Base-by-base conservation (phyloP, 1,140 invertebrate genomes). In the Apis cerana region DNA sequence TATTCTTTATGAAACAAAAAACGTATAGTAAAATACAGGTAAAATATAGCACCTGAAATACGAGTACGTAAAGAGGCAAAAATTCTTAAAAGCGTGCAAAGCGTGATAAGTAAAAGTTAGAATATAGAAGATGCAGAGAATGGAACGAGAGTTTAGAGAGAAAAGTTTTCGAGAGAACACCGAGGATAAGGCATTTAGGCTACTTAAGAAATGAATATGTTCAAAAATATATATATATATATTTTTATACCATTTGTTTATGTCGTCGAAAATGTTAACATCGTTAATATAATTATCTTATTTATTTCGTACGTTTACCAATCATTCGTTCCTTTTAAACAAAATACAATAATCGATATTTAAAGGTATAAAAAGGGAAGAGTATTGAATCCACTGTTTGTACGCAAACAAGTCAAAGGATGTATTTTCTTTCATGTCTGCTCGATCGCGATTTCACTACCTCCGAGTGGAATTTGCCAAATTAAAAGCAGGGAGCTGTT, bases 381-480 rank as follows among this genome's bases (percentile, higher is more conserved):
- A 21, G 58, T 58, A 52, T 75, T 58, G 54, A 75, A 67, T 76
- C 54, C 52, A 27, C 65, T 52, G 43, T 58, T n/a, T 19, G 71
- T 21, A 33, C n/a, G 21, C 54, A 68, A 48, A 74, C 33, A 68
- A 72, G 23, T 81, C 80, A 81, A 81, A 75, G 80, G 54, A 27
- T 54, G 23, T 33, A 59, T 50, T 75, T 81, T 76, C 80, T 81
- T 75, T 81, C 74, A 62, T 64, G 75, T 71, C 15, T 84, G 70
- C 27, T 58, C 68, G 72, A 68, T 79, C 61, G 61, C 75, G 75
- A 83, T 67, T 86, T 81, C 82, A 76, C 67, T 68, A 62, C 61
- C 43, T 17, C 15, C 72, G 64, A 81, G 65, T 72, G 52, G 64
- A 87, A 87, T 87, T 87, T 86, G 86, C 76, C 70, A 86, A 86